Conservation (phyloP, 1,140 invertebrate species). For the Heterodera carotae region DNA sequence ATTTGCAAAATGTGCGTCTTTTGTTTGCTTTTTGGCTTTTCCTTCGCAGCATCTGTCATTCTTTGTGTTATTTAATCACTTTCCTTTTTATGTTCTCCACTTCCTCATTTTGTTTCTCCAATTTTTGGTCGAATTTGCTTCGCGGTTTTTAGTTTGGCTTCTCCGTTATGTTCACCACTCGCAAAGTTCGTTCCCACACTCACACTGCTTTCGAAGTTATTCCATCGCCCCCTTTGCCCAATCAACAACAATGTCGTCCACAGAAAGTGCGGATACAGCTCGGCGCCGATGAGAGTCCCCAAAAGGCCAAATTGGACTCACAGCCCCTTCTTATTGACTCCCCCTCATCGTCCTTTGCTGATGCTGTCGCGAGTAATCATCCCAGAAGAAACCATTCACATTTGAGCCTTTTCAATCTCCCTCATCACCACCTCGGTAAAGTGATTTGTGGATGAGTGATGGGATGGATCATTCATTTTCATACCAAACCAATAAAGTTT, state of each 20-base stretch:
- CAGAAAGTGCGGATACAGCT: slow-evolving; percentile 23
- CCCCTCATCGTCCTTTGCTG: background rate
- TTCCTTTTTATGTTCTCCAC: background rate
- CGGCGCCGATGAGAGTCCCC: slow-evolving; percentile 22
- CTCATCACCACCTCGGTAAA: slow-evolving; percentile 4
- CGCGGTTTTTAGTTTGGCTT: background rate
- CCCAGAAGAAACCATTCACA: slow-evolving; percentile 20
- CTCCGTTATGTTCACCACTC: background rate
- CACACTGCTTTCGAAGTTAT: slow-evolving; percentile 18
- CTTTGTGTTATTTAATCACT: background rate
- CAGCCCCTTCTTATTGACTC: slow-evolving; percentile 16
- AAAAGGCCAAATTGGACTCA: slow-evolving; percentile 18
- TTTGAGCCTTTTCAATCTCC: slow-evolving; percentile 15
- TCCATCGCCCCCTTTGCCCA: slow-evolving; percentile 1
- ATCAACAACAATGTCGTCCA: background rate
- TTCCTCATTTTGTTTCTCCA: background rate
- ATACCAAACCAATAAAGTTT: too few relatives aligned
- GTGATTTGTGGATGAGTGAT: too few relatives aligned
- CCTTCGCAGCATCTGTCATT: background rate
- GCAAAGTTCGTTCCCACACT: slow-evolving; percentile 13
- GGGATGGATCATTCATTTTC: too few relatives aligned
- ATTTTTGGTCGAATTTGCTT: too few relatives aligned
- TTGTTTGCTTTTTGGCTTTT: slow-evolving; percentile 18
- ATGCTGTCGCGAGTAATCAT: background rate
- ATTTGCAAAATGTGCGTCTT: background rate